Percentiles rank a stretch among this genome's conserved stretches.
phyloP scores from a whole-genome alignment of 1,140 invertebrate species.

The Heliconius melpomene region DNA sequence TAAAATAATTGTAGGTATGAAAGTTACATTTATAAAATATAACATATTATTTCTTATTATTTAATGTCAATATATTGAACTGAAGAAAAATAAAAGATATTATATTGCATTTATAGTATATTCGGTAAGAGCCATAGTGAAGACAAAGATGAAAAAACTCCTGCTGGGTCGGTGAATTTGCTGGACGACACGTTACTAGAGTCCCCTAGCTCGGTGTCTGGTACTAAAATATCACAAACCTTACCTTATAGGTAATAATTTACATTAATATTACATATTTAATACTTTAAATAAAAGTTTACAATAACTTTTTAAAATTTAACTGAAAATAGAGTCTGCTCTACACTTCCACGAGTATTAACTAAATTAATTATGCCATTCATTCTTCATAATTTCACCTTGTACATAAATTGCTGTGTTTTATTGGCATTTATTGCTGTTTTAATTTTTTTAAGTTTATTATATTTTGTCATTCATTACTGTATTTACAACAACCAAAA shows the following conservation, averaged over 20 bases:
- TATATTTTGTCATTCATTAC: background rate
- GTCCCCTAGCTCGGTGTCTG: constrained; percentile 60
- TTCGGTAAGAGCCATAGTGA: constrained; percentile 66
- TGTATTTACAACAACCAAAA: no score
- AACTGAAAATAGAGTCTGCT: background rate
- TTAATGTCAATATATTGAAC: background rate
- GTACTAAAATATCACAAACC: constrained; percentile 56
- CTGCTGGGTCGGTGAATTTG: constrained; percentile 70
- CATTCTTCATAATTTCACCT: background rate
- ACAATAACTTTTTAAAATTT: background rate
- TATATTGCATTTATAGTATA: constrained; percentile 50
- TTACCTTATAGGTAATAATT: constrained; percentile 55
- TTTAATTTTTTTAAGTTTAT: constrained; percentile 16
- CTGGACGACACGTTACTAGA: constrained; percentile 75
- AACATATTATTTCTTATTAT: background rate
- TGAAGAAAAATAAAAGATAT: background rate
- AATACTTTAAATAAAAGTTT: background rate
- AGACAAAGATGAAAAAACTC: constrained; percentile 62
- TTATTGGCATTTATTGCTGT: constrained; percentile 8
- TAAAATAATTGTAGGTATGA: no score
- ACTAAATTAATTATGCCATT: background rate
- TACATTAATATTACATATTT: background rate
- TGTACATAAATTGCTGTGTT: constrained; percentile 6
- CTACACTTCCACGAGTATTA: background rate
- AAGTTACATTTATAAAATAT: background rate